phyloP scores from a whole-genome alignment of 53 echinoderm and acorn worm genomes.

The Temnopleurus reevesii region DNA sequence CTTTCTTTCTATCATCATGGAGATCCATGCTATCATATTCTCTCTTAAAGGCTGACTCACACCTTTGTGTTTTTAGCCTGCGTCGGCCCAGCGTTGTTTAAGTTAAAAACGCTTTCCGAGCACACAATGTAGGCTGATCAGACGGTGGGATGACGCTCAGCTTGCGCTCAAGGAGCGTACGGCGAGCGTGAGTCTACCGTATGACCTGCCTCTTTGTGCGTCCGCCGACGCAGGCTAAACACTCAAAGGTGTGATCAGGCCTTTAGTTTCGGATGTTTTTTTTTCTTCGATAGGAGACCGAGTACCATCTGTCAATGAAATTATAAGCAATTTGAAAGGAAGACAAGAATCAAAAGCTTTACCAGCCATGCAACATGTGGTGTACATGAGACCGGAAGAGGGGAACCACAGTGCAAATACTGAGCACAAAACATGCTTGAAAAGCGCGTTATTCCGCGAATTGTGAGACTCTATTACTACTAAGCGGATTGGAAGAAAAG shows the following conservation, averaged over 20 bases:
- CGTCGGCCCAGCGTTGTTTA: too few relatives aligned
- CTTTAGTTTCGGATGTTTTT: background rate
- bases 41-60: too few relatives aligned
- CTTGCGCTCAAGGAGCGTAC: background rate
- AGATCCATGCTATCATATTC: too few relatives aligned
- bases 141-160: too few relatives aligned
- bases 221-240: too few relatives aligned
- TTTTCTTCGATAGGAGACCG: background rate
- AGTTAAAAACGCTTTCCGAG: too few relatives aligned
- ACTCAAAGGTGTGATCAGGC: too few relatives aligned
- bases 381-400: conserved; percentile 1
- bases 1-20: too few relatives aligned
- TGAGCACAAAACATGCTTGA: background rate
- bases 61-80: too few relatives aligned
- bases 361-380: background rate
- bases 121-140: too few relatives aligned
- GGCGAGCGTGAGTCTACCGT: background rate
- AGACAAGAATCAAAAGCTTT: background rate
- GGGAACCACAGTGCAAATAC: background rate
- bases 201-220: too few relatives aligned
- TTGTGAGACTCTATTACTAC: background rate
- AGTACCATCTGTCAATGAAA: background rate
- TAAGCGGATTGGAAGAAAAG: background rate
- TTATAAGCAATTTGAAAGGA: too few relatives aligned
- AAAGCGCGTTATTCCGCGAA: background rate